Evolutionary conservation across 2,888 invertebrate genomes (phyloP), one percentile per base, ranked within the genome.

Genomic region (Drosophila neoperkinsi): DNA sequence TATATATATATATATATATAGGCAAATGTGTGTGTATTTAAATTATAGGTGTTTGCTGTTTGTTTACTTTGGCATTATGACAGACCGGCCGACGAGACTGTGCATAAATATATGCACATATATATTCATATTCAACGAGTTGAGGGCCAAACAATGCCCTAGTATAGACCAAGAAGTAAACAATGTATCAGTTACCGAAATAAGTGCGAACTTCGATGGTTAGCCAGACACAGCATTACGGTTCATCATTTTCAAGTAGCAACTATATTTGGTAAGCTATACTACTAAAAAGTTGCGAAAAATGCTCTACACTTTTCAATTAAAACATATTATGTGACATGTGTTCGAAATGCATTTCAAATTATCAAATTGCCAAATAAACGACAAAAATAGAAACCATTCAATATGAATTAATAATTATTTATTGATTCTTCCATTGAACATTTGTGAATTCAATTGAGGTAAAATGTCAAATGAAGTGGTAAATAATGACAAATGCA

Each of bases 1-100:
- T n/a, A 10, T n/a, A 3, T 10, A n/a, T 10, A 5, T 41, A 13
- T 21, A 43, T 7, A 46, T 46, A 4, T 21, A 21, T 46, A 7
- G 5, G 11, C 2, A 43, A 43, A 11, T 41, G 41, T 43, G 43
- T 16, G 13, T 7, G n/a, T 21, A 31, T 66, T 57, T 61, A 68
- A 73, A 69, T 58, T 58, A 41, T 79, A 30, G 25, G 58, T 46
- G 60, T 49, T 52, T 41, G 59, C 58, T 61, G 49, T 9, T 28
- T 51, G 58, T 28, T 43, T 53, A 31, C 10, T 43, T 31, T 43
- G 43, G 31, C 38, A 30, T 43, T 31, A 31, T 21, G 57, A 11
- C 3, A 13, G 36, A 6, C 34, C 11, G 13, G 7, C 36, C 7
- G 38, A 31, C 30, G 31, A 31, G 31, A 41, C 43, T 31, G 13